Evolutionary conservation across 2,113 vertebrate species (phyloP), one percentile per base, ranked within the genome.

Genomic region (Malurus elegans): DNA sequence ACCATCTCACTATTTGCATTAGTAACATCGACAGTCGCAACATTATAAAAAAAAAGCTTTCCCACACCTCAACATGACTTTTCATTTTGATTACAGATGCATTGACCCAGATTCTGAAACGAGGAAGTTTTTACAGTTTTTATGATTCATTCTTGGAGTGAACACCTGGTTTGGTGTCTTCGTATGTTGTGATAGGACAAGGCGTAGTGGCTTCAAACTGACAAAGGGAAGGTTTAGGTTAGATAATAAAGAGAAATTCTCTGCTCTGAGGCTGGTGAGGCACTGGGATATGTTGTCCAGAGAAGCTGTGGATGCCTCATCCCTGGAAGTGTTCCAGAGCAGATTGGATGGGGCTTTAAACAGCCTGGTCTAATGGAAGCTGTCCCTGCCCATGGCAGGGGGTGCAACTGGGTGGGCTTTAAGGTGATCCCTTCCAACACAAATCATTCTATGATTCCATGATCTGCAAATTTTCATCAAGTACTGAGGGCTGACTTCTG

Each of bases 331-430:
- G 12, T 28, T 60, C 23, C 45, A 32, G 18, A 6, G 32, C 18
- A 53, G 47, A 8, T 5, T 53, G 38, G 14, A 38, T 13, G 14
- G 17, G 32, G 21, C 54, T 44, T 45, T 28, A 31, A 60, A 31
- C 7, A 26, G 32, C 11, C 32, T 7, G 4, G 8, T 31, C 26
- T 53, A 44, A 18, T 4, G 6, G 78, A n/a, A 34, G 9, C 4
- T n/a, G 11, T 34, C 19, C 18, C 7, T 47, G 6, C 5, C 51
- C 28, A 12, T 0, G 1, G 6, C 15, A 53, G 23, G 6, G 15
- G 6, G 12, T 29, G 36, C 32, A 38, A 45, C 6, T 18, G 38
- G 13, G 11, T 36, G 10, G 17, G 24, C 8, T 58, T 73, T 67
- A 40, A 38, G 4, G 20, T 6, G 4, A 31, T 60, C 10, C 8